phyloP scores from a whole-genome alignment of 2,797 vertebrate genomes.

The Chiloscyllium punctatum region DNA sequence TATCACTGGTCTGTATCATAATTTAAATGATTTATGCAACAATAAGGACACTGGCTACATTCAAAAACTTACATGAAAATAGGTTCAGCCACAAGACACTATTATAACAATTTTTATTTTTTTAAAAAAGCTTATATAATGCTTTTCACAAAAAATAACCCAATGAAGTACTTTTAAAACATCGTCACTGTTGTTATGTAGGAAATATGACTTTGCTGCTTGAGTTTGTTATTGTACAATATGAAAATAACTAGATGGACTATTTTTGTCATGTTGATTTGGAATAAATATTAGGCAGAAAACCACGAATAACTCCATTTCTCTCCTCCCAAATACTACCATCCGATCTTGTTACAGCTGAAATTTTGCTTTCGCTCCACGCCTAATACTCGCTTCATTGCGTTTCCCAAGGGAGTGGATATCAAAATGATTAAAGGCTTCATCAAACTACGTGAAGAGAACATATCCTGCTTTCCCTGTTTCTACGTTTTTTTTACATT shows the following conservation, averaged over 20 bases:
- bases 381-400: neutral
- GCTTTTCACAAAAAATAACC: neutral
- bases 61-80: neutral
- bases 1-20: neutral
- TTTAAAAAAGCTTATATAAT: neutral
- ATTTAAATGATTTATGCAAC: neutral
- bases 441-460: neutral
- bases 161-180: neutral
- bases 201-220: neutral
- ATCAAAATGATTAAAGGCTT: neutral
- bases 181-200: neutral
- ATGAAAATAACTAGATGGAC: neutral
- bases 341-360: too few species aligned
- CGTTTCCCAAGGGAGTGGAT: neutral
- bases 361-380: neutral
- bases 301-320: neutral
- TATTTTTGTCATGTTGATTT: neutral
- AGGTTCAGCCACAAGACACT: neutral
- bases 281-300: neutral
- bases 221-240: neutral
- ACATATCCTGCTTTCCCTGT: neutral
- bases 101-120: neutral
- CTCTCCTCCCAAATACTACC: too few species aligned
- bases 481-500: too few species aligned
- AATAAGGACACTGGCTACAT: neutral